Base-by-base conservation (phyloP, 2,113 vertebrate species). In the Amphiprion ocellaris region DNA sequence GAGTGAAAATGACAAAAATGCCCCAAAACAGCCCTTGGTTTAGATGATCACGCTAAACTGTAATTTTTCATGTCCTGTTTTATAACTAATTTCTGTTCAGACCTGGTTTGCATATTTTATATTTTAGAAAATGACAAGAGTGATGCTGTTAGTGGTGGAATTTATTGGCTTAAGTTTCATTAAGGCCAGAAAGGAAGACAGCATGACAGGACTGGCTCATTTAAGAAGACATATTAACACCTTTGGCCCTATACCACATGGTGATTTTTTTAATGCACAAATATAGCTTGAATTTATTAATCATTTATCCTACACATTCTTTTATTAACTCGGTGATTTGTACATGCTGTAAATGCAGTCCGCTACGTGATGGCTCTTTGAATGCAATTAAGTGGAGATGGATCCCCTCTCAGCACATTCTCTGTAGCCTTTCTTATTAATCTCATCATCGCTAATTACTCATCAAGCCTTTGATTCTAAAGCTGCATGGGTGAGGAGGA, bases 381-480 rank as follows among this genome's bases (percentile, higher is more conserved):
- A 82, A 80, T 65, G 77, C 75, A 59, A 55, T 73, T 53, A 75
- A 79, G 56, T 64, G 59, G 64, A 82, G 50, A 73, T 54, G 50
- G 60, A 81, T 87, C 6, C 26, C 66, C 74, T 81, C 52, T 75
- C 44, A 71, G 58, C 69, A 58, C 54, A 77, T 75, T 78, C 50
- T 83, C 65, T 80, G 54, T 37, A 64, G 70, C 76, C 49, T 84
- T 84, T 90, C 73, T 74, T 90, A 82, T 83, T 93, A 86, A 85
- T 92, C 78, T 90, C 77, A 81, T 87, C 81, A 68, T 82, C 81
- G 65, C 86, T 87, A 91, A 92, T 92, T 89, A 87, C 83, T 83
- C 83, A 75, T 90, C 88, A 85, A 78, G 82, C 89, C 83, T 91
- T 89, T 92, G 85, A 93, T 81, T 92, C 72, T 72, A 87, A 87